Conservation (phyloP, 2,888 invertebrate genomes). For the Acrobasis suavella region DNA sequence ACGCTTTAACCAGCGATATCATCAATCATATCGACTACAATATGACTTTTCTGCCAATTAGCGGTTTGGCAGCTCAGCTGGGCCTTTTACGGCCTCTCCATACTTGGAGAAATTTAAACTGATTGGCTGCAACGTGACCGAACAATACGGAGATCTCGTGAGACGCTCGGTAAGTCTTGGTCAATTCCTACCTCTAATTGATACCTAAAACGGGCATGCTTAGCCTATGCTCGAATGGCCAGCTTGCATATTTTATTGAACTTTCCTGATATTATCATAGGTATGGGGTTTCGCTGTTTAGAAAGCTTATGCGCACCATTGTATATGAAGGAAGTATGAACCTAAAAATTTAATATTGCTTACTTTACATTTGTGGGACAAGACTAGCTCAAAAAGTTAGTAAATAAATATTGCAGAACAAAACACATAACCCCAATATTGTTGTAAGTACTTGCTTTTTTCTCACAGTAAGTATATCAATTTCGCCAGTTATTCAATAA, state of each 20-base stretch:
- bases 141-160: slow-evolving; percentile 64
- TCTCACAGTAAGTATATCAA: slow-evolving; percentile 32
- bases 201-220: slow-evolving; percentile 63
- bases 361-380: too few species aligned
- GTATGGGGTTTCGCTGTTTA: background rate
- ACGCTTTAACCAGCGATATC: slow-evolving; percentile 32
- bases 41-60: slow-evolving; percentile 72
- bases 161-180: slow-evolving; percentile 51
- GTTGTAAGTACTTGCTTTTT: background rate
- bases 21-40: slow-evolving; percentile 60
- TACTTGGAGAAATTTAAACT: slow-evolving; percentile 74
- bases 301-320: background rate
- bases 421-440: too few species aligned
- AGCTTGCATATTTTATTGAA: background rate
- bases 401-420: too few species aligned
- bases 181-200: slow-evolving; percentile 64
- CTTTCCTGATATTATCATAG: slow-evolving; percentile 1
- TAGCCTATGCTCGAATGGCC: slow-evolving; percentile 16
- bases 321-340: too few species aligned
- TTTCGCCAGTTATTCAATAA: slow-evolving; percentile 28
- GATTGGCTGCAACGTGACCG: slow-evolving; percentile 67
- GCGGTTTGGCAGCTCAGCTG: slow-evolving; percentile 54
- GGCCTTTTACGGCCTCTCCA: slow-evolving; percentile 56
- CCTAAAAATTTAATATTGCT: too few species aligned
- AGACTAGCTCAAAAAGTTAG: too few species aligned